Evolutionary conservation across 2,113 vertebrate genomes (phyloP).

Genomic region (Elanus axillaris): DNA sequence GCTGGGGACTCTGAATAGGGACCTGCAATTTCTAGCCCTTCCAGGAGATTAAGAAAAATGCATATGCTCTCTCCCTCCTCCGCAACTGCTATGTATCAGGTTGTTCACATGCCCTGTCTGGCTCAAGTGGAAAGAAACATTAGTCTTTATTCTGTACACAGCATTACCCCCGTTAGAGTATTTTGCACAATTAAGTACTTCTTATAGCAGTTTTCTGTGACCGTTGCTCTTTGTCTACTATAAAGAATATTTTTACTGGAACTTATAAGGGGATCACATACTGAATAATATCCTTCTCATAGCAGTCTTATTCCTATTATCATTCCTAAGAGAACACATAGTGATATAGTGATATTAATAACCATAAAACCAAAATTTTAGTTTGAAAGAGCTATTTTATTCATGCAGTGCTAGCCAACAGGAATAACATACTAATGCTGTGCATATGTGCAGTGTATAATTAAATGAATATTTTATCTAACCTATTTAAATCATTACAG

Average conservation of each 20-base stretch:
- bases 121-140: neutral
- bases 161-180: rapidly evolving
- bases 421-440: neutral
- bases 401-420: neutral
- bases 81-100: too few relatives aligned
- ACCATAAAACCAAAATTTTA: neutral
- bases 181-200: neutral
- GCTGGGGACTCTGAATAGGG: rapidly evolving
- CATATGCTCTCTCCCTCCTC: rapidly evolving
- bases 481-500: neutral
- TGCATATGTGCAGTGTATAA: neutral
- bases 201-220: neutral
- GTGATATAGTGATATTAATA: neutral
- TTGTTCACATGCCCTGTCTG: neutral
- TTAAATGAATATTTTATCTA: neutral
- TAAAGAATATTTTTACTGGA: neutral
- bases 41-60: neutral
- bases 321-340: neutral
- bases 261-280: neutral
- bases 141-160: neutral
- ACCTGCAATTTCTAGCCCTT: neutral
- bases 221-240: neutral
- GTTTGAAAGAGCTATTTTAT: neutral
- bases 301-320: neutral
- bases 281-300: neutral